Conservation (phyloP, 2,113 vertebrate species). For the Stictonetta naevosa region DNA sequence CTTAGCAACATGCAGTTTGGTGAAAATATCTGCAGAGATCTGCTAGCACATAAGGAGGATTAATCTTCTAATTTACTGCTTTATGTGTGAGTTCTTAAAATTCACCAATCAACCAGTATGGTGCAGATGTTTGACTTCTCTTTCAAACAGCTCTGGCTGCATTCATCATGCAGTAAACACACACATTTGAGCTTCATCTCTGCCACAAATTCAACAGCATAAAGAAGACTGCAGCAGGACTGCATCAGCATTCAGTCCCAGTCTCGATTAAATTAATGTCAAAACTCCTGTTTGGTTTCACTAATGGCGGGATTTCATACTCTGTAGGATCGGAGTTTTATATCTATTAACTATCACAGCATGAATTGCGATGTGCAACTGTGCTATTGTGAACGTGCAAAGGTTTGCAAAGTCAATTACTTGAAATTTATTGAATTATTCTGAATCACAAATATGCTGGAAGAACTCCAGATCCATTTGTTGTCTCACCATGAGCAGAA, state of each 20-base stretch:
- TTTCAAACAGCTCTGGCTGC: background rate
- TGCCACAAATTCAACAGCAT: background rate
- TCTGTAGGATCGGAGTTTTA: background rate
- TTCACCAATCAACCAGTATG: background rate
- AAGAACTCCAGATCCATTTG: slow-evolving; percentile 23
- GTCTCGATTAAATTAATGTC: background rate
- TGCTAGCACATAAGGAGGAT: background rate
- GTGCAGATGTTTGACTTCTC: background rate
- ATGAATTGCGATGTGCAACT: slow-evolving; percentile 4
- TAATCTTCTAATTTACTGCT: background rate
- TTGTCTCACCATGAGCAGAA: background rate
- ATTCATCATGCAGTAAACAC: background rate
- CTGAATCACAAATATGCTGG: background rate
- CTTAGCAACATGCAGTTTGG: background rate
- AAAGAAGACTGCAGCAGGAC: background rate
- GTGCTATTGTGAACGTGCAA: background rate
- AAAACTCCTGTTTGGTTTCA: background rate
- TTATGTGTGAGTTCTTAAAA: background rate
- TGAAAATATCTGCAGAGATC: background rate
- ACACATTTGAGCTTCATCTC: background rate
- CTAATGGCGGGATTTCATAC: slow-evolving; percentile 16
- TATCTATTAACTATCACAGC: slow-evolving; percentile 17
- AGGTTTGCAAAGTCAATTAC: slow-evolving; percentile 19
- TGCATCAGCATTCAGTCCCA: background rate
- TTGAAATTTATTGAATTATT: background rate